phyloP scores from a whole-genome alignment of 1,140 invertebrate genomes.

The Diachasma alloeum region DNA sequence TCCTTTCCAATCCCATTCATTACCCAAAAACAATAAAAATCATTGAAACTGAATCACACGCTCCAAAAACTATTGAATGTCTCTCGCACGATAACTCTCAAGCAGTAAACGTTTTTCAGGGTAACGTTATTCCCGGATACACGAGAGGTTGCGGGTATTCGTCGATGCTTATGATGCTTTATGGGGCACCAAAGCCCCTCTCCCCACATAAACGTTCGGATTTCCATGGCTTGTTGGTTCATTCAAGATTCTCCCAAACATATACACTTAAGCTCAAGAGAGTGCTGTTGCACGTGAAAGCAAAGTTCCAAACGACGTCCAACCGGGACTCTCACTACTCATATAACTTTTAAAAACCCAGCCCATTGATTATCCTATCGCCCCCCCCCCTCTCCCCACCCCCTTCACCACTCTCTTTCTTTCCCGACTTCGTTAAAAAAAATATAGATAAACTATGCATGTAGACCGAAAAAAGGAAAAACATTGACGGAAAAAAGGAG shows the following conservation, averaged over 20 bases:
- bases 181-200: neutral
- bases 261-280: neutral
- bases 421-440: neutral
- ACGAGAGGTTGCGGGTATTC: neutral
- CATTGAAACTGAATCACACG: neutral
- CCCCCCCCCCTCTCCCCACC: slow-evolving; percentile 2
- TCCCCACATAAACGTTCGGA: neutral
- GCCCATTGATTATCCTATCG: slow-evolving; percentile 8
- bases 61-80: neutral
- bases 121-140: neutral
- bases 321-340: neutral
- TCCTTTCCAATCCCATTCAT: neutral
- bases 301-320: slow-evolving; percentile 33
- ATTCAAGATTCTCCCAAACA: slow-evolving; percentile 22
- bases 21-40: neutral
- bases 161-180: slow-evolving; percentile 21
- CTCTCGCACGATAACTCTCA: neutral
- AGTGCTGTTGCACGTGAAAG: slow-evolving; percentile 28
- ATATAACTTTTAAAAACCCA: slow-evolving; percentile 35
- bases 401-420: neutral
- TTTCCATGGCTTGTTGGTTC: slow-evolving; percentile 18
- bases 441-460: neutral
- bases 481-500: neutral
- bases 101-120: neutral
- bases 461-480: neutral